These are phyloP conservation scores for Holcopasites calliopsidis DNA, from an alignment of 1,140 invertebrate genomes.

Conservation along the genomic window DNA sequence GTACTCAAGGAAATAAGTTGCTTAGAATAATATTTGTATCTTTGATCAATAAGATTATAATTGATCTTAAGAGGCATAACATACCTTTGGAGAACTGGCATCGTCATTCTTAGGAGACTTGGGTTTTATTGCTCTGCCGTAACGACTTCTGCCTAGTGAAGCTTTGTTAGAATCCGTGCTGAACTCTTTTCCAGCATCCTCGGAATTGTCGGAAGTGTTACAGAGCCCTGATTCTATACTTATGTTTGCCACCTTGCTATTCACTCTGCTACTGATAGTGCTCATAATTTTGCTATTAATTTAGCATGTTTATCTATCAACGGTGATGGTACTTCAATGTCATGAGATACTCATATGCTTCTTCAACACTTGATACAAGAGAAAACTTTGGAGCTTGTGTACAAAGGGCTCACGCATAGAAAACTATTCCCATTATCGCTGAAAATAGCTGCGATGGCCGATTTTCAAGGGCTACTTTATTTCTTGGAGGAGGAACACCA, in stretches of 20 bases:
- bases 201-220: background rate
- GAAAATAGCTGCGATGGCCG: constrained; percentile 47
- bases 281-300: constrained; percentile 44
- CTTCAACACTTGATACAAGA: background rate
- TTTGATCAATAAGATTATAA: background rate
- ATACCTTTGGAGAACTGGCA: constrained; percentile 45
- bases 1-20: background rate
- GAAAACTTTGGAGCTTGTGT: background rate
- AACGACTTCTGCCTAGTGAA: constrained; percentile 47
- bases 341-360: constrained; percentile 3
- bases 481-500: constrained; percentile 2
- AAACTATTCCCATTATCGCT: constrained; percentile 56
- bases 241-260: constrained; percentile 35
- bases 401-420: constrained; percentile 16
- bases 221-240: constrained; percentile 9
- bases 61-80: constrained; percentile 6
- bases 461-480: constrained; percentile 48
- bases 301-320: constrained; percentile 29
- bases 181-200: constrained; percentile 9
- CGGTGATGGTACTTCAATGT: background rate
- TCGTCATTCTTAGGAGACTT: constrained; percentile 32
- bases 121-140: constrained; percentile 55
- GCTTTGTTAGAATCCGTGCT: background rate
- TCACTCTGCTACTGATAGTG: constrained; percentile 25
- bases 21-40: background rate